Conservation (phyloP, 1,140 invertebrate genomes). For the Trachelipus rathkii region DNA sequence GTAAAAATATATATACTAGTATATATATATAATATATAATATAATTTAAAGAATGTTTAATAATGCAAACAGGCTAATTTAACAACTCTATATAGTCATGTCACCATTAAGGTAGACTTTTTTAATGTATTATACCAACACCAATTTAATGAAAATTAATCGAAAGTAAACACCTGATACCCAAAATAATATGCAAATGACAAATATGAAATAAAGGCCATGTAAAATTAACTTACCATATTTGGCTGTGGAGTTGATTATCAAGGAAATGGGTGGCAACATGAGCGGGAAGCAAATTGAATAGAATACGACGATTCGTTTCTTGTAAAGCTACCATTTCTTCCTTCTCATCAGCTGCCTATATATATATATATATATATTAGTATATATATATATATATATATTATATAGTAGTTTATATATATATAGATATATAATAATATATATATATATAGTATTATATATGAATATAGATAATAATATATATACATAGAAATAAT, state of each 20-base stretch:
- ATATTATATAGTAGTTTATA: too few species aligned
- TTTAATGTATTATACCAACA: neutral
- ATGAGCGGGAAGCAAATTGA: conserved; percentile 87
- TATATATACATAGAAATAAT: too few species aligned
- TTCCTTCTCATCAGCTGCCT: conserved; percentile 80
- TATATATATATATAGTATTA: too few species aligned
- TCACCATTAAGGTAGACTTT: neutral
- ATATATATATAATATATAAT: too few species aligned
- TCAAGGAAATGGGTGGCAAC: conserved; percentile 89
- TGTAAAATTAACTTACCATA: conserved; percentile 60
- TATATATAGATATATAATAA: too few species aligned
- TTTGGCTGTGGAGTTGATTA: conserved; percentile 79
- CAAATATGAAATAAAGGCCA: neutral
- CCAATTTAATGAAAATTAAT: neutral
- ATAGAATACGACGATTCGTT: conserved; percentile 81
- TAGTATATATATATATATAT: too few species aligned
- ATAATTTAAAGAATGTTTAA: too few species aligned
- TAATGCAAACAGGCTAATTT: too few species aligned
- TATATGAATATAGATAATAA: too few species aligned
- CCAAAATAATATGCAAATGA: conserved; percentile 8
- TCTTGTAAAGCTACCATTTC: conserved; percentile 86
- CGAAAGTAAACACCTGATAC: neutral
- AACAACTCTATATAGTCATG: too few species aligned
- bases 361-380: conserved; percentile 41
- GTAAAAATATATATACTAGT: too few species aligned